These are phyloP conservation scores for Cephonodes hylas DNA, from an alignment of 2,888 invertebrate species.

Conservation along the genomic window DNA sequence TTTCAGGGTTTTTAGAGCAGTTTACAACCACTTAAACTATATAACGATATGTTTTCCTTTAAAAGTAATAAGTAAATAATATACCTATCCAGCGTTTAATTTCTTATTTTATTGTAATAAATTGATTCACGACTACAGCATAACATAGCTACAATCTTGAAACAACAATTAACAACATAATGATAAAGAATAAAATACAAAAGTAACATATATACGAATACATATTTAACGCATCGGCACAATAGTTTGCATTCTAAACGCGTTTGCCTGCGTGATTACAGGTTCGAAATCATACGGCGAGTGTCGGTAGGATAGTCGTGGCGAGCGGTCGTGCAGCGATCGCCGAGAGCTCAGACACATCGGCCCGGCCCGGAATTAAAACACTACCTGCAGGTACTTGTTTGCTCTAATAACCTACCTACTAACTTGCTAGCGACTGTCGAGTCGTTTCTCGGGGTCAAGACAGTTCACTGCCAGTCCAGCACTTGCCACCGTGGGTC, in stretches of 20 bases:
- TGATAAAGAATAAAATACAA: neutral
- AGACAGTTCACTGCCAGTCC: conserved; percentile 57
- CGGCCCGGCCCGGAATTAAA: conserved; percentile 13
- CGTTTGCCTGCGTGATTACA: conserved; percentile 28
- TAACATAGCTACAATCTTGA: neutral
- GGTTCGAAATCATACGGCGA: conserved; percentile 35
- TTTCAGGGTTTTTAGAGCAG: no score
- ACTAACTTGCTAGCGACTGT: conserved; percentile 35
- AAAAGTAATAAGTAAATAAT: no score
- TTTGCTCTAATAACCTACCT: conserved; percentile 48
- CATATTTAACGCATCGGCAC: conserved; percentile 1
- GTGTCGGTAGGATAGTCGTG: conserved; percentile 47
- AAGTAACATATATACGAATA: neutral
- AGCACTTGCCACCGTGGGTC: conserved; percentile 44
- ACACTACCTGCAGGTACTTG: conserved; percentile 29
- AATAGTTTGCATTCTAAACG: conserved; percentile 24
- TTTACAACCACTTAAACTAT: no score
- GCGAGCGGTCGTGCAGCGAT: conserved; percentile 50
- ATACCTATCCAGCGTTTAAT: no score
- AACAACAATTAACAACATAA: neutral
- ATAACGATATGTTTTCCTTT: no score
- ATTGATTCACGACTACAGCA: neutral
- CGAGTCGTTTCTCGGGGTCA: conserved; percentile 45
- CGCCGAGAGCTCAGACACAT: conserved; percentile 18
- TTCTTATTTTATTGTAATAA: neutral